Percentiles rank a stretch among this genome's conserved stretches.
Evolutionary conservation across 2,797 vertebrate genomes (phyloP).

Genomic region (Rhinogobio ventralis): DNA sequence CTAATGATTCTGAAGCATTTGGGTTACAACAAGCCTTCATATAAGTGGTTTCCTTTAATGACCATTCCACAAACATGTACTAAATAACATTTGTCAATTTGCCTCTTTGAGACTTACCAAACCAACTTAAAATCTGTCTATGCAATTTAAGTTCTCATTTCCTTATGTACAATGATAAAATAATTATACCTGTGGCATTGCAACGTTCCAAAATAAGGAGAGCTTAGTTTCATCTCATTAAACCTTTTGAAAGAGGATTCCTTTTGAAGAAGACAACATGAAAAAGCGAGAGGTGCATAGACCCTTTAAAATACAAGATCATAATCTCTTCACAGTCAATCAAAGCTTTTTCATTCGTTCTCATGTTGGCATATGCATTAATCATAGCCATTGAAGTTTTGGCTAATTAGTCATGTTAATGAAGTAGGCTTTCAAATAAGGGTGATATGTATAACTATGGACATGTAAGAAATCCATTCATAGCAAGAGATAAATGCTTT

Average conservation of each 20-base stretch:
- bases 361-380: constrained; percentile 38
- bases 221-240: constrained; percentile 29
- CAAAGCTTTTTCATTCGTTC: constrained; percentile 40
- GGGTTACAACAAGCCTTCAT: neutral
- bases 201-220: neutral
- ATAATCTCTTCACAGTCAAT: constrained; percentile 43
- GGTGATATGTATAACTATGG: neutral
- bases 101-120: neutral
- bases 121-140: neutral
- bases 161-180: neutral
- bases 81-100: neutral
- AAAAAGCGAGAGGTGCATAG: constrained; percentile 13
- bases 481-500: neutral
- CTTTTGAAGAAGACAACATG: constrained; percentile 37
- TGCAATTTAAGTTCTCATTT: neutral
- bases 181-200: constrained; percentile 1
- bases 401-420: constrained; percentile 40
- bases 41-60: neutral
- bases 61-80: neutral
- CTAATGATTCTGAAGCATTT: neutral
- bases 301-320: constrained; percentile 20
- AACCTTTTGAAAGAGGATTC: constrained; percentile 15
- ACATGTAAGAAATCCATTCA: constrained; percentile 1
- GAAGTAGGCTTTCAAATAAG: constrained; percentile 21
- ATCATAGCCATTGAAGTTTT: constrained; percentile 37